Evolutionary conservation across 2,797 vertebrate species (phyloP), one percentile per base, ranked within the genome.

Genomic region (Peromyscus aztecus): DNA sequence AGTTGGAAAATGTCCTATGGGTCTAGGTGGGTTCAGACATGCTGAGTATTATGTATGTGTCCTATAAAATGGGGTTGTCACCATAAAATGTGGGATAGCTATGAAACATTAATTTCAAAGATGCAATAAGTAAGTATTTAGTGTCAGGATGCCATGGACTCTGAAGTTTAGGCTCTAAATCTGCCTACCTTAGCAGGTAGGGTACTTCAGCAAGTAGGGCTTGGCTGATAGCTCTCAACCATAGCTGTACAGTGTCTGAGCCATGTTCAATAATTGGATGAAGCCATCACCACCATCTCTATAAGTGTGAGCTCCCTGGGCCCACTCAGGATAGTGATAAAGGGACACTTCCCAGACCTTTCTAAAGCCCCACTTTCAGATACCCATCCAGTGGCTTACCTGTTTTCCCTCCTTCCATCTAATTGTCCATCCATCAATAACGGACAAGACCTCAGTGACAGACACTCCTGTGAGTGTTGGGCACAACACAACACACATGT

Each of bases 351-450:
- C 10, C 9, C 0, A 29, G 1, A 1, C 8, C 11, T 31, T 34
- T 27, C 5, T 6, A 17, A 17, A 2, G 0, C 2, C 7, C 0
- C 0, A 1, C 0, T 4, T 11, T 19, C 83, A 19, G 0, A 6
- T 0, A 1, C 13, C 29, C 3, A 1, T 23, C n/a, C 59, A 2
- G 6, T 40, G 1, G 23, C n/a, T 8, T 37, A 0, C 19, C 4
- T 6, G 3, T 8, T 2, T 31, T 31, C 7, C 16, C 4, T 29
- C 29, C 14, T 37, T 55, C 65, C 23, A 4, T 17, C 40, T 6
- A 5, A 34, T n/a, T 43, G 19, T 34, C 37, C n/a, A 57, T 65
- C 19, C 43, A n/a, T 52, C 63, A 23, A 85, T n/a, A 85, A n/a
- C 31, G 49, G 19, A 34, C 3, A 34, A 65, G 43, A 49, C 31